Conservation (phyloP, 2,113 vertebrate species). For the Poeciliopsis occidentalis region DNA sequence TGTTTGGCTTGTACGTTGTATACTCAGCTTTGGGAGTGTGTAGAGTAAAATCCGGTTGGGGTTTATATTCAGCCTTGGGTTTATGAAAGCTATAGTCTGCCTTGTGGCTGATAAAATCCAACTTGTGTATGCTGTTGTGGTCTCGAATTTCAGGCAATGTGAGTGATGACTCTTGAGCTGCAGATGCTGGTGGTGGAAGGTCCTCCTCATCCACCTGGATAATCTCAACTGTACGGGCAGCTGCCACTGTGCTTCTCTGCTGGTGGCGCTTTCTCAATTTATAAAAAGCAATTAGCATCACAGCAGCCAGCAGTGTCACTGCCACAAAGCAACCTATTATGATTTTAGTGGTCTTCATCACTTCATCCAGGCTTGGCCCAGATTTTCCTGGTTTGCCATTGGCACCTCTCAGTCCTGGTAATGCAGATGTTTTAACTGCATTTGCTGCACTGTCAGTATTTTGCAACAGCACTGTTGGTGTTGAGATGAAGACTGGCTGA, state of each 20-base stretch:
- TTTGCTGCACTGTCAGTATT: constrained; percentile 86
- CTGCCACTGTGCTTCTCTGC: constrained; percentile 92
- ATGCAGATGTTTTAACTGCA: constrained; percentile 73
- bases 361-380: constrained; percentile 93
- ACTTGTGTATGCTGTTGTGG: constrained; percentile 93
- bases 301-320: constrained; percentile 92
- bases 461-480: constrained; percentile 92
- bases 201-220: constrained; percentile 96
- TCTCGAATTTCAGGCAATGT: constrained; percentile 88
- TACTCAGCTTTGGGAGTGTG: constrained; percentile 79
- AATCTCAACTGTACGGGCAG: constrained; percentile 93
- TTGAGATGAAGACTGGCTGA: constrained; percentile 95
- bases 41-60: constrained; percentile 74
- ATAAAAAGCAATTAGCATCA: constrained; percentile 98
- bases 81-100: constrained; percentile 78
- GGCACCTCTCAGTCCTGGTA: constrained; percentile 80
- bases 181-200: constrained; percentile 84
- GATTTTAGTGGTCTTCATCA: constrained; percentile 99
- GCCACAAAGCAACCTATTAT: constrained; percentile 99
- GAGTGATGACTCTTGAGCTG: constrained; percentile 84
- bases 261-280: constrained; percentile 97
- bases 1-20: constrained; percentile 77
- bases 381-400: constrained; percentile 82
- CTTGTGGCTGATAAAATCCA: constrained; percentile 81
- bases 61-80: constrained; percentile 77